Evolutionary conservation across 2,888 invertebrate genomes (phyloP).

Genomic region (Schizotus pectinicornis): DNA sequence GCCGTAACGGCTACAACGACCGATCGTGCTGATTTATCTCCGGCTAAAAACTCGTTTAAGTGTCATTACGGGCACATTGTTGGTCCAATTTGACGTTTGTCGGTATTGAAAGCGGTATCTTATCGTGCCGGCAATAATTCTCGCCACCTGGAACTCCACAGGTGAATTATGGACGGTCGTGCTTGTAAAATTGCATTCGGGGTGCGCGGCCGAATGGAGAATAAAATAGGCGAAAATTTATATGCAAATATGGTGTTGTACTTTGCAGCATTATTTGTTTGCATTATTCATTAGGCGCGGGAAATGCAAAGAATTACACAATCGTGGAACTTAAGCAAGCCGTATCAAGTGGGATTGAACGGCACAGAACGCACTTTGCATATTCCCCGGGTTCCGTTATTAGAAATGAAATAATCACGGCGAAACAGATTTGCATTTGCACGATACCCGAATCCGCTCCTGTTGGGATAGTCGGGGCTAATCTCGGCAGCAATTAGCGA

Average conservation of each 20-base stretch:
- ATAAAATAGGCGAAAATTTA: conserved; percentile 20
- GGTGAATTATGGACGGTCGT: conserved; percentile 34
- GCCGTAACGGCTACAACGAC: too few species aligned
- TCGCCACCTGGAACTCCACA: conserved; percentile 37
- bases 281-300: conserved; percentile 25
- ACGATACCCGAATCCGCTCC: too few species aligned
- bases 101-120: conserved; percentile 30
- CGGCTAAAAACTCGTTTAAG: conserved; percentile 23
- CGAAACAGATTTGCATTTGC: too few species aligned
- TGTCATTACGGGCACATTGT: conserved; percentile 25
- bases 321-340: too few species aligned
- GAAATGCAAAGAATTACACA: conserved; percentile 12
- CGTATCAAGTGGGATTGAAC: too few species aligned
- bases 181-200: conserved; percentile 16
- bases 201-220: conserved; percentile 6
- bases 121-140: conserved; percentile 35
- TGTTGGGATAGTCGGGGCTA: too few species aligned
- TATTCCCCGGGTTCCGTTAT: too few species aligned
- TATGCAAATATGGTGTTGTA: conserved; percentile 8
- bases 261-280: conserved; percentile 24
- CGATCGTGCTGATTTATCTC: conserved; percentile 9
- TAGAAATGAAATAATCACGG: too few species aligned
- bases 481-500: too few species aligned
- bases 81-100: conserved; percentile 27
- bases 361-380: too few species aligned